These are phyloP conservation scores for Falcaria lacertinaria DNA, from an alignment of 2,888 invertebrate genomes.

Conservation along the genomic window DNA sequence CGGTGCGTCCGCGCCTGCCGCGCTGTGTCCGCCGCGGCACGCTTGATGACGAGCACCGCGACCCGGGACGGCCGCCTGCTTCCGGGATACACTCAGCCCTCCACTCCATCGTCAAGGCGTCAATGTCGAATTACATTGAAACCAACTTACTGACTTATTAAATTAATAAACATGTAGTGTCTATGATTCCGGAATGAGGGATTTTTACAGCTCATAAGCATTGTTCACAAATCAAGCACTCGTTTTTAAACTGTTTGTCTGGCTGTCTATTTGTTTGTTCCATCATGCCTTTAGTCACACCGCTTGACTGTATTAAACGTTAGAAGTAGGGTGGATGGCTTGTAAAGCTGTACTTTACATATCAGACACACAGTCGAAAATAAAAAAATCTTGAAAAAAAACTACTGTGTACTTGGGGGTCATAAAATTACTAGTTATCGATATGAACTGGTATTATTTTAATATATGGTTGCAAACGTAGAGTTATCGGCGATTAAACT, in stretches of 20 bases:
- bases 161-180: no score
- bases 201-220: no score
- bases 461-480: neutral
- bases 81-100: constrained; percentile 60
- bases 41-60: constrained; percentile 32
- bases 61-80: constrained; percentile 42
- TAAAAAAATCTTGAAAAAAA: no score
- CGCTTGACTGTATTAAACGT: no score
- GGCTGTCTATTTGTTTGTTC: no score
- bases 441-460: neutral
- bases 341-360: no score
- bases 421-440: constrained; percentile 1
- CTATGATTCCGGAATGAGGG: no score
- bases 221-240: no score
- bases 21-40: constrained; percentile 32
- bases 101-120: constrained; percentile 30
- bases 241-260: constrained; percentile 5
- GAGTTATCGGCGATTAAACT: neutral
- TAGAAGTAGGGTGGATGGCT: no score
- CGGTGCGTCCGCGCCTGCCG: constrained; percentile 49
- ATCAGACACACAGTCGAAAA: no score
- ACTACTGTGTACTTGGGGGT: constrained; percentile 27
- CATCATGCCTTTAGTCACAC: neutral
- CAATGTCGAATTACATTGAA: no score
- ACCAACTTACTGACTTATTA: no score